Conservation (phyloP, 2,113 vertebrate genomes). For the Lasiurus borealis region DNA sequence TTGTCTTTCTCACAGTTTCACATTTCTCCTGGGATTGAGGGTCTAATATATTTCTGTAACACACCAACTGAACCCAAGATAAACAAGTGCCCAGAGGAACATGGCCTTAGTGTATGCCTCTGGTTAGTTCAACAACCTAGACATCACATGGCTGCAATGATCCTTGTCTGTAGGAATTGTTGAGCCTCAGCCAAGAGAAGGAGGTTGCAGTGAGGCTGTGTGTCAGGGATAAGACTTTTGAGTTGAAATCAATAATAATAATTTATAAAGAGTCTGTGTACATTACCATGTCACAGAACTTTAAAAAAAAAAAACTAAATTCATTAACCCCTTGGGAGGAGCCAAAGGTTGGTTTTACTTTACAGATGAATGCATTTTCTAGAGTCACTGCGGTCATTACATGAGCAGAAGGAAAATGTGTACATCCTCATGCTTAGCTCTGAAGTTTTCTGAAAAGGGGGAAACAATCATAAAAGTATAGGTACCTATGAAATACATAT, state of each 20-base stretch:
- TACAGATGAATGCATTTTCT: constrained; percentile 45
- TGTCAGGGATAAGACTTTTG: constrained; percentile 20
- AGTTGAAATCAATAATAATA: constrained; percentile 27
- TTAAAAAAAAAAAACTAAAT: background rate
- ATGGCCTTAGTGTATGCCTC: background rate
- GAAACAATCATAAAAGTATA: background rate
- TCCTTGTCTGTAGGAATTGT: constrained; percentile 50
- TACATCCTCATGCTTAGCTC: background rate
- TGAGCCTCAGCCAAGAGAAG: constrained; percentile 61
- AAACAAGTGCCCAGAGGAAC: constrained; percentile 84
- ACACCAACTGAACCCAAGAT: constrained; percentile 85
- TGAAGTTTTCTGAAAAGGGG: background rate
- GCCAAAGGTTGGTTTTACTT: constrained; percentile 44
- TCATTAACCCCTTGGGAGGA: constrained; percentile 42
- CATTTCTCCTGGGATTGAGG: constrained; percentile 86
- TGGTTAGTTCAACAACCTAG: constrained; percentile 53
- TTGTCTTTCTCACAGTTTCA: constrained; percentile 89
- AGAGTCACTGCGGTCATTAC: background rate
- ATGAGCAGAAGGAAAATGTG: background rate
- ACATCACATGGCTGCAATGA: constrained; percentile 73
- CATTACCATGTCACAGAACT: background rate
- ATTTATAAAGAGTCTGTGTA: constrained; percentile 5
- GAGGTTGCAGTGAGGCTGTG: background rate
- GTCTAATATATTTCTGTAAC: constrained; percentile 86
- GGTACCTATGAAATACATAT: background rate